Evolutionary conservation across 2,113 vertebrate genomes (phyloP).

Genomic region (Lampris megalopsis): DNA sequence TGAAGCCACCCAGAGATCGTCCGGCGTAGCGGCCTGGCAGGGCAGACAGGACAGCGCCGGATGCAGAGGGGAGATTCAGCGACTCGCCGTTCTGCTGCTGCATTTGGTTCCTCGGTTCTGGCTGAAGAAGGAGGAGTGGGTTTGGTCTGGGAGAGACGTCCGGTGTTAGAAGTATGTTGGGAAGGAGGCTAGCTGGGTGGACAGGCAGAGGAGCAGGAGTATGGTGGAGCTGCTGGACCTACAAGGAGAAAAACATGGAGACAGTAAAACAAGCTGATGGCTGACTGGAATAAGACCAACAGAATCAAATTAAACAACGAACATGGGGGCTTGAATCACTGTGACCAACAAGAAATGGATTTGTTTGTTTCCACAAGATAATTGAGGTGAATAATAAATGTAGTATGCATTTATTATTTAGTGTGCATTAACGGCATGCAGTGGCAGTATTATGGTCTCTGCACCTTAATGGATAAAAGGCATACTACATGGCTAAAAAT

Average conservation of each 20-base stretch:
- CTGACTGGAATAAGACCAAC: too few relatives aligned
- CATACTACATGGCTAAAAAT: too few relatives aligned
- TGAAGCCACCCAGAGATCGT: slow-evolving; percentile 72
- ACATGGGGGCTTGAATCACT: too few relatives aligned
- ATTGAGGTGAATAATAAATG: too few relatives aligned
- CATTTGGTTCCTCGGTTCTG: slow-evolving; percentile 54
- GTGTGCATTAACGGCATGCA: too few relatives aligned
- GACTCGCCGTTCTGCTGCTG: slow-evolving; percentile 53
- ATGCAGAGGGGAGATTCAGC: background rate
- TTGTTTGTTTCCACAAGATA: too few relatives aligned
- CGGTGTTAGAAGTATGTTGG: slow-evolving; percentile 70
- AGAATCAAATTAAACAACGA: too few relatives aligned
- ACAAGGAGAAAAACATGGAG: background rate
- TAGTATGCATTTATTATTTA: too few relatives aligned
- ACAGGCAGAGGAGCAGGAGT: slow-evolving; percentile 38
- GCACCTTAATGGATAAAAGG: too few relatives aligned
- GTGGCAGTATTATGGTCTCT: too few relatives aligned
- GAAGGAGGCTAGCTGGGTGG: slow-evolving; percentile 46
- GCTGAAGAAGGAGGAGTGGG: slow-evolving; percentile 65
- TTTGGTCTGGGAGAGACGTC: slow-evolving; percentile 70
- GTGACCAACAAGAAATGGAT: too few relatives aligned
- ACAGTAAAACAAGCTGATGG: too few relatives aligned
- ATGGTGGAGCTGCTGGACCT: slow-evolving; percentile 14
- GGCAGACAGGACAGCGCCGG: slow-evolving; percentile 52
- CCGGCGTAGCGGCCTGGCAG: slow-evolving; percentile 73